Evolutionary conservation across 2,888 invertebrate genomes (phyloP), one percentile per base, ranked within the genome.

Genomic region (Lamellibrachia columna): DNA sequence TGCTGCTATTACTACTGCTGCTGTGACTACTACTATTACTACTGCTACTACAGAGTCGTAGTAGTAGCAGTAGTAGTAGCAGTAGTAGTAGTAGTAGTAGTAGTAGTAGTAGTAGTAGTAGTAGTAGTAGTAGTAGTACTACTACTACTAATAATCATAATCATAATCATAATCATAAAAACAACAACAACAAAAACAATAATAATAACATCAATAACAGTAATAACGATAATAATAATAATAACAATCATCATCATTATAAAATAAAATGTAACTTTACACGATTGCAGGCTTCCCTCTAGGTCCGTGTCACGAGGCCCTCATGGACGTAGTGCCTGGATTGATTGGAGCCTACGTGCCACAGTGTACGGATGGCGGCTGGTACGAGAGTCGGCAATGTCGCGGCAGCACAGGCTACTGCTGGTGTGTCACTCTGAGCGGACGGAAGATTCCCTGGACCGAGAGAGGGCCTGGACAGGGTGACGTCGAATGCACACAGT

Each of bases 341-440:
- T n/a, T 75, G 75, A 22, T 75, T 15, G 98, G 98, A 94, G 97
- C 97, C 93, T 98, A 98, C 97, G 97, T 98, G 96, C 98, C 98
- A 93, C 97, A 97, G 96, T 98, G 98, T 97, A 98, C 98, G 97
- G 97, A 97, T 94, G 98, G 98, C 96, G 98, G 98, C 94, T 98
- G 98, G 97, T 98, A 98, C 97, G 97, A 98, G 94, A 97, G 98
- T 95, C 98, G 98, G 93, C 98, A 98, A 97, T 98, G 98, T 97
- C 98, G 98, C 97, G 97, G 97, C 94, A 98, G 98, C 94, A 98
- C 98, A 92, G 98, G 98, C 93, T 98, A 98, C 96, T 98, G 98
- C 97, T 98, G 98, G 98, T 98, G 98, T 97, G 98, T 98, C 94
- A 98, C 98, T 97, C 98, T 98, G 96, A 98, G 98, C 97, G 98